Evolutionary conservation across 2,888 invertebrate genomes (phyloP).

Genomic region (Micoletzkya japonica): DNA sequence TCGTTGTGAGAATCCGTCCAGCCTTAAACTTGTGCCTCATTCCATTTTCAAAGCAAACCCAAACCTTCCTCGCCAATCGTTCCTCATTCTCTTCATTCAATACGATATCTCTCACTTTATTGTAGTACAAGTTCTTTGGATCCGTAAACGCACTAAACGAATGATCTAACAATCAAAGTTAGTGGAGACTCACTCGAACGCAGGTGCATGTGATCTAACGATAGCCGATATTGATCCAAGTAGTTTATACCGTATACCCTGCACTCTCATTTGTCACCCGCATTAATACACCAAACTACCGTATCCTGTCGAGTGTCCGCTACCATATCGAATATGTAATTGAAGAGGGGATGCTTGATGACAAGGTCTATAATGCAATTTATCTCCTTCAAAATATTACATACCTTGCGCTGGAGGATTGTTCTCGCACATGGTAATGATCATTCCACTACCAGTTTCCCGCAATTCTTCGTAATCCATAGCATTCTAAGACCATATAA

Average conservation of each 20-base stretch:
- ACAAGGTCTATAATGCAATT: slow-evolving; percentile 15
- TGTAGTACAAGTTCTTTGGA: too few relatives aligned
- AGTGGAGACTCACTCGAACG: slow-evolving; percentile 29
- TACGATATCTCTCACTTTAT: slow-evolving; percentile 3
- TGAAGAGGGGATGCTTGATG: slow-evolving; percentile 22
- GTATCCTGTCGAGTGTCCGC: slow-evolving; percentile 7
- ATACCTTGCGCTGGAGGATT: slow-evolving; percentile 22
- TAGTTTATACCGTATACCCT: slow-evolving; percentile 23
- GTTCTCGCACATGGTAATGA: slow-evolving; percentile 29
- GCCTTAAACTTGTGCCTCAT: slow-evolving; percentile 7
- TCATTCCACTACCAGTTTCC: slow-evolving; percentile 6
- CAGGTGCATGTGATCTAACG: slow-evolving; percentile 29
- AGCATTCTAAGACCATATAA: slow-evolving; percentile 7
- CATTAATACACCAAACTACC: background rate
- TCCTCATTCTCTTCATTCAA: slow-evolving; percentile 8
- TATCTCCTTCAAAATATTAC: background rate
- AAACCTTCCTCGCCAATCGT: slow-evolving; percentile 5
- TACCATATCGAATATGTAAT: slow-evolving; percentile 24
- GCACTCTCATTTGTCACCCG: background rate
- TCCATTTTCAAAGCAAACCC: background rate
- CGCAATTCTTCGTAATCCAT: slow-evolving; percentile 15
- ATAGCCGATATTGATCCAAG: slow-evolving; percentile 24
- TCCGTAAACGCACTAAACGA: too few relatives aligned
- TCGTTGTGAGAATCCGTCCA: slow-evolving; percentile 26
- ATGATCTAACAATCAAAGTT: background rate